Evolutionary conservation across 2,113 vertebrate genomes (phyloP), one percentile per base, ranked within the genome.

Genomic region (Tragulus kanchil): DNA sequence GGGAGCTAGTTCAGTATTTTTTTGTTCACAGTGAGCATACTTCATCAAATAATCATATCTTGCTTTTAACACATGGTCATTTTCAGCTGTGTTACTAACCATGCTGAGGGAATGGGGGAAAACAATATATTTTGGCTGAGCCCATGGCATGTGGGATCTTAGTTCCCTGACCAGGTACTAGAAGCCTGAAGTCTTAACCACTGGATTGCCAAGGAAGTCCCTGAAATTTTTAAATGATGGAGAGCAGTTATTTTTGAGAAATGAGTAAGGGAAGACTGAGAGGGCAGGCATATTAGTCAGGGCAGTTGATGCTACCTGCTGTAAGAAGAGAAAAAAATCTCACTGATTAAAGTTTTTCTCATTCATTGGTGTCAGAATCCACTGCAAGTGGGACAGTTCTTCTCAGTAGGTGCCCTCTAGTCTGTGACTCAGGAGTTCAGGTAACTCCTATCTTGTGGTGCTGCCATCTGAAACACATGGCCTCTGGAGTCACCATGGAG

Each of bases 1-100:
- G 8, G 48, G 79, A 94, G 58, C 79, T 52, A 85, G 92, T 77
- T 81, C 52, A 25, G 45, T 45, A 28, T 12, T 61, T 85, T 85
- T 75, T n/a, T 88, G 48, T 67, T 96, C 71, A 94, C 59, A 95
- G 71, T 42, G 78, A 79, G n/a, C 81, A 25, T 28, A 94, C 82
- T 94, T 85, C 92, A 87, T 92, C 77, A 59, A 75, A 85, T 94
- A 89, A 84, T 71, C 48, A 6, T 78, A 64, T 42, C 75, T 94
- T 93, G 45, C 56, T 69, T 95, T 88, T 86, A 95, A 87, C 62
- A 90, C 26, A 4, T 59, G 67, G 52, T 23, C 67, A 48, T 92
- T 94, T 96, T 93, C 52, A 93, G 31, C 71, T 86, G 17, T 73
- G 56, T 84, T 61, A 48, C 92, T 48, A 94, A 64, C 19, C 69